Evolutionary conservation across 2,113 vertebrate species (phyloP), one percentile per base, ranked within the genome.

Genomic region (Grantiella picta): DNA sequence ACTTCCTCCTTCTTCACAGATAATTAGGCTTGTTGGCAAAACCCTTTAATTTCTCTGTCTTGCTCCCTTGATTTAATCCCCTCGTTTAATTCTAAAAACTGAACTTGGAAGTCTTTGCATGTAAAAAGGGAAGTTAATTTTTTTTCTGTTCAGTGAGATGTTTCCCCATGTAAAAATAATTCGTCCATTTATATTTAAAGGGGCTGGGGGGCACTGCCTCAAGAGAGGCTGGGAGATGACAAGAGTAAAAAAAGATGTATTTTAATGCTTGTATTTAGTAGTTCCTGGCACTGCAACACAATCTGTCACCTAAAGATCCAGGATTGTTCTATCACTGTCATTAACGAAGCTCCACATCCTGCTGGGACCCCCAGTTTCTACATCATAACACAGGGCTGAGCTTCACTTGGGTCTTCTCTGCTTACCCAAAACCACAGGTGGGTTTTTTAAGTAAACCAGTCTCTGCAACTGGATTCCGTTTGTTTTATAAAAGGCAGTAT

Each of bases 311-410:
- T 31, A 4, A 38, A 63, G 53, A 20, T 15, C 33, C 14, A 15
- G 42, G 47, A 35, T 10, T 5, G 0, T 13, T 90, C 11, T 52
- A n/a, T 72, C 53, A 10, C 1, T 1, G 33, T 18, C 27, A 17
- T 42, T 50, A 50, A 47, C 1, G 42, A 81, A 47, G 77, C 17
- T 64, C 72, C 69, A 13, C 21, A 22, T 6, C 44, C 61, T 42
- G 0, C 45, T 19, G 38, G 28, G 57, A 56, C 9, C 31, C 23
- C 7, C 4, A 4, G 38, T 15, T 88, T 27, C 42, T 10, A 11
- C 5, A 7, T 18, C 50, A 4, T 1, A 33, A 11, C 2, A 0
- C 33, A 25, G 33, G 52, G 16, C 5, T 68, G 40, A 31, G 24
- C 40, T 71, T 54, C 38, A 11, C 54, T 15, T 5, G n/a, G n/a